These are phyloP conservation scores for Clunio marinus DNA, from an alignment of 2,888 invertebrate genomes.

Conservation along the genomic window DNA sequence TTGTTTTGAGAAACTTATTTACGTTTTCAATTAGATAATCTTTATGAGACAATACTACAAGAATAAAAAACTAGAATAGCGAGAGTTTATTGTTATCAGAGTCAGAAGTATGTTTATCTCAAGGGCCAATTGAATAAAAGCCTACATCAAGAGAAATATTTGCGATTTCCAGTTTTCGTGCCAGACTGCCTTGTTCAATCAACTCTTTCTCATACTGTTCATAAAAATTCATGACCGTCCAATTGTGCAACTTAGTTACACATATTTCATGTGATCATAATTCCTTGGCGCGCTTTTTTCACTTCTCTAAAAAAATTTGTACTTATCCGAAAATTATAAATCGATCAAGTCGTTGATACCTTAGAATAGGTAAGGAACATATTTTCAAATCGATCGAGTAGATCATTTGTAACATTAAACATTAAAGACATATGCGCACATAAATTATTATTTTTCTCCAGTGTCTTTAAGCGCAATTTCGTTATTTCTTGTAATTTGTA, in stretches of 20 bases:
- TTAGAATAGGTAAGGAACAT: neutral
- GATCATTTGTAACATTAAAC: no score
- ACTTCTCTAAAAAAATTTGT: no score
- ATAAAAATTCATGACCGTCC: neutral
- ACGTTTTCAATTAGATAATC: neutral
- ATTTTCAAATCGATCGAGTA: neutral
- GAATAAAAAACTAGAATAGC: no score
- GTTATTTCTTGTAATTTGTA: slow-evolving; percentile 27
- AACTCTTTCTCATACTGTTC: no score
- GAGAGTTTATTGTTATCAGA: no score
- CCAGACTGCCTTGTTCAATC: neutral
- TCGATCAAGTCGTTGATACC: neutral
- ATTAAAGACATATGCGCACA: neutral
- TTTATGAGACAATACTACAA: no score
- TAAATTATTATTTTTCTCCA: neutral
- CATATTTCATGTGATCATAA: neutral
- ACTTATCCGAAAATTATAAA: neutral
- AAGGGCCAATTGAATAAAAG: no score
- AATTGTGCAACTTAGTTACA: slow-evolving; percentile 21
- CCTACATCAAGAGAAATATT: no score
- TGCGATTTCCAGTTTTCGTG: slow-evolving; percentile 20
- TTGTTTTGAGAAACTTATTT: neutral
- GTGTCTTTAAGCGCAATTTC: slow-evolving; percentile 2
- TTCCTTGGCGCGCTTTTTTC: no score
- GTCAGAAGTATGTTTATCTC: no score